These are phyloP conservation scores for Pycnomerus fuliginosus DNA, from an alignment of 2,888 invertebrate genomes.

Conservation along the genomic window DNA sequence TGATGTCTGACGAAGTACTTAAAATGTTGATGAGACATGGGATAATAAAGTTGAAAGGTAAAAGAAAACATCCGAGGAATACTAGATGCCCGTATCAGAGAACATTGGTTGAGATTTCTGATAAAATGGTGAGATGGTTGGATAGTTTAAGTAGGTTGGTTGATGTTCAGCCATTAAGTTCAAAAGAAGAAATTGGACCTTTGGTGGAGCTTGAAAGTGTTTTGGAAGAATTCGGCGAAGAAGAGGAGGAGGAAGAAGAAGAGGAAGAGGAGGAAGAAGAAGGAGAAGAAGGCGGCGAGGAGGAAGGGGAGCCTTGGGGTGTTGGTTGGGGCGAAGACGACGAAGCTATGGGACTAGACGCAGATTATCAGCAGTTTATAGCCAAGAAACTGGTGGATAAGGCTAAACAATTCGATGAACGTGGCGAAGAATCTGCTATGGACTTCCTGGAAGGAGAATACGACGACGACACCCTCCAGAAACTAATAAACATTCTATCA, in stretches of 20 bases:
- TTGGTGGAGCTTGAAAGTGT: slow-evolving; percentile 18
- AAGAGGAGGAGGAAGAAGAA: slow-evolving; percentile 7
- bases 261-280: slow-evolving; percentile 6
- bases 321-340: too few species aligned
- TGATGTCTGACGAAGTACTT: slow-evolving; percentile 40
- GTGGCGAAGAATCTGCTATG: slow-evolving; percentile 8
- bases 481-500: slow-evolving; percentile 36
- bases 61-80: slow-evolving; percentile 34
- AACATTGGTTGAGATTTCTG: slow-evolving; percentile 36
- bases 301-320: slow-evolving; percentile 9
- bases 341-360: too few species aligned
- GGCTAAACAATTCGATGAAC: slow-evolving; percentile 8
- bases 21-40: slow-evolving; percentile 25
- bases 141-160: slow-evolving; percentile 41
- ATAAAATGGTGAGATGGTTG: slow-evolving; percentile 45
- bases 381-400: slow-evolving; percentile 12
- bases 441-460: slow-evolving; percentile 14
- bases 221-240: slow-evolving; percentile 15
- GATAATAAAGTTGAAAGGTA: slow-evolving; percentile 18
- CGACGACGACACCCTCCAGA: slow-evolving; percentile 28
- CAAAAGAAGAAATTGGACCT: slow-evolving; percentile 36
- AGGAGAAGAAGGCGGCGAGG: slow-evolving; percentile 12
- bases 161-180: slow-evolving; percentile 41
- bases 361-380: slow-evolving; percentile 5
- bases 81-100: slow-evolving; percentile 30